Base-by-base conservation (phyloP, 1,140 invertebrate genomes). In the Hyles vespertilio region DNA sequence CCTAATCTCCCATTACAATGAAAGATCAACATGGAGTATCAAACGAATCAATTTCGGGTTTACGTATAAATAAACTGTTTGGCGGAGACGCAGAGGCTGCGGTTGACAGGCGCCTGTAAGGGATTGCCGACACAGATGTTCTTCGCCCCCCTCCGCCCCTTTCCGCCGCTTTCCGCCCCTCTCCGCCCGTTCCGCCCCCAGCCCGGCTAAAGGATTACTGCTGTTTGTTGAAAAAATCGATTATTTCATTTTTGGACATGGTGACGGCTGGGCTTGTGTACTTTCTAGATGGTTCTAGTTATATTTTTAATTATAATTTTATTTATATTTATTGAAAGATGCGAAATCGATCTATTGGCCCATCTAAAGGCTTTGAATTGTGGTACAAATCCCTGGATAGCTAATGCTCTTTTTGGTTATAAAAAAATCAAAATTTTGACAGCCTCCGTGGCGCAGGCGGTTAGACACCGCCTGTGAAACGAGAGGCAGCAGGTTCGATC, bases 11-110 rank as follows among this genome's bases (percentile, higher is more conserved):
- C 5, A n/a, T 5, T 5, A n/a, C 46, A 4, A n/a, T n/a, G 46
- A n/a, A 48, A n/a, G n/a, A 48, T 11, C 46, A 48, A 48, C 46
- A 45, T 5, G 22, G 22, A 48, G 12, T 56, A 61, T 66, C 56
- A 66, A 66, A 61, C 58, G 51, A 67, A 67, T 63, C 65, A 67
- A 67, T 67, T 67, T 54, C 48, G 58, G 58, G 57, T 32, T 58
- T 62, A 40, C 56, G 61, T 51, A 63, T 58, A 59, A 67, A 61
- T 63, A 63, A 63, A 59, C 51, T 11, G 10, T 54, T 51, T 32
- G 50, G 11, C 58, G 51, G 34, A 32, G 50, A 34, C 50, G 36
- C 36, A 22, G 22, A 50, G 55, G 61, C 61, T 63, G 65, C 58
- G 61, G 58, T 63, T 60, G 65, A 63, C 65, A 58, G 59, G 22